These are phyloP conservation scores for Yponomeuta cagnagella DNA, from an alignment of 2,888 invertebrate species.

Conservation along the genomic window DNA sequence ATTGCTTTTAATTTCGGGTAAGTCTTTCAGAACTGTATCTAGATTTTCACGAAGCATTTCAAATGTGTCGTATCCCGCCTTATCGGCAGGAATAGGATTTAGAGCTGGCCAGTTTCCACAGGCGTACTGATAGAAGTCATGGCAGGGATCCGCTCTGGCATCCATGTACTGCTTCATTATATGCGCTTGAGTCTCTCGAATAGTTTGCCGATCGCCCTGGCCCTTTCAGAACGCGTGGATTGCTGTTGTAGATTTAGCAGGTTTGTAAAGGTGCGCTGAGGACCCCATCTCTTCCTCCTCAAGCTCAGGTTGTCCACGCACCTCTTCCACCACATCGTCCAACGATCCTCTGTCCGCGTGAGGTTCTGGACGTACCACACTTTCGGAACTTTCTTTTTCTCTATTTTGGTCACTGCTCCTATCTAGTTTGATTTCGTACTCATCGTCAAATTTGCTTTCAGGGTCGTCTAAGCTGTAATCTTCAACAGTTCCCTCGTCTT, in stretches of 20 bases:
- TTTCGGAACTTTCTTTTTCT: neutral
- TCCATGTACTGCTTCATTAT: slow-evolving; percentile 89
- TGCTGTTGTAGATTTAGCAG: slow-evolving; percentile 49
- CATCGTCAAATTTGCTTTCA: slow-evolving; percentile 37
- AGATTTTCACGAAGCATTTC: slow-evolving; percentile 90
- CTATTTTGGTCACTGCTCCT: slow-evolving; percentile 21
- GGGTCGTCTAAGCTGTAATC: slow-evolving; percentile 28
- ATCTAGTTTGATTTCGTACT: slow-evolving; percentile 36
- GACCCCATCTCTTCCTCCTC: slow-evolving; percentile 67
- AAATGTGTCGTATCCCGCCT: slow-evolving; percentile 92
- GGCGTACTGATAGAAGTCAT: slow-evolving; percentile 89
- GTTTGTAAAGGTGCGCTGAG: slow-evolving; percentile 54
- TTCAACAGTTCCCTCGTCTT: slow-evolving; percentile 30
- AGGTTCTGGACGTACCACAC: slow-evolving; percentile 33
- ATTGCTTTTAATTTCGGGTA: slow-evolving; percentile 74
- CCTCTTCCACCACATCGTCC: slow-evolving; percentile 64
- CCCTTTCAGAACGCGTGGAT: slow-evolving; percentile 77
- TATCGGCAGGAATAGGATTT: slow-evolving; percentile 92
- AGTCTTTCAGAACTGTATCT: slow-evolving; percentile 79
- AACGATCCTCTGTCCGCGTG: slow-evolving; percentile 62
- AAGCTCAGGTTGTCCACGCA: slow-evolving; percentile 63
- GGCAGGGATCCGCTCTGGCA: slow-evolving; percentile 81
- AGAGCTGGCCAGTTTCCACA: slow-evolving; percentile 90
- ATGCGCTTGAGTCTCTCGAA: slow-evolving; percentile 78
- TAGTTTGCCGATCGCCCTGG: slow-evolving; percentile 71